Evolutionary conservation across 2,113 vertebrate genomes (phyloP).

Genomic region (Callipepla californica): DNA sequence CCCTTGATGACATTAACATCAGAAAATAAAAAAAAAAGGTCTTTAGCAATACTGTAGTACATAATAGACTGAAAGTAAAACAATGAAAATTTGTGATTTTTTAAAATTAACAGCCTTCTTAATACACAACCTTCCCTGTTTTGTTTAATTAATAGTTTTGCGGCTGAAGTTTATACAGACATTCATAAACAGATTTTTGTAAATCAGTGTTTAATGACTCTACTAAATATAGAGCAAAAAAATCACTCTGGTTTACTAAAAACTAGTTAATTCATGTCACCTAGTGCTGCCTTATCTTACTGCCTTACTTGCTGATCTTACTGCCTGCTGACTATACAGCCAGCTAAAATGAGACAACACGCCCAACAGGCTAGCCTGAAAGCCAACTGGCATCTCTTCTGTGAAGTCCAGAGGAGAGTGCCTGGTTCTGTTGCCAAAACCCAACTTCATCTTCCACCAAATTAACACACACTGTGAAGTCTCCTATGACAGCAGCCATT

Average conservation of each 20-base stretch:
- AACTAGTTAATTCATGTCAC: not conserved
- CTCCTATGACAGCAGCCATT: not conserved
- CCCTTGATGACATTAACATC: not conserved
- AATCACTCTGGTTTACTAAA: not conserved
- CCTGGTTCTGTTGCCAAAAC: not conserved
- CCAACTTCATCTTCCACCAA: not conserved
- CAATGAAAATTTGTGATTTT: not conserved
- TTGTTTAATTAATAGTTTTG: accelerated
- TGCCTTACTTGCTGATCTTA: not conserved
- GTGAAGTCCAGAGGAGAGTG: not conserved
- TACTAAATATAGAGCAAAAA: not conserved
- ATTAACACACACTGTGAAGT: not conserved
- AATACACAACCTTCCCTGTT: not conserved
- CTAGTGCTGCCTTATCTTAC: not conserved
- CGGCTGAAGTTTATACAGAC: not conserved
- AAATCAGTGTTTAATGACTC: not conserved
- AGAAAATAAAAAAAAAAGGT: not conserved
- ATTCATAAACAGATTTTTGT: not conserved
- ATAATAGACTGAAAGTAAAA: not conserved
- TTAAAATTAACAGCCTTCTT: not conserved
- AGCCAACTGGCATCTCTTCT: not conserved
- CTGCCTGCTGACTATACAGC: not conserved
- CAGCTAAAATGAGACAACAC: not conserved
- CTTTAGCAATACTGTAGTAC: not conserved
- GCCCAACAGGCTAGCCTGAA: not conserved